Evolutionary conservation across 2,888 invertebrate genomes (phyloP).

Genomic region (Nudaria mundana): DNA sequence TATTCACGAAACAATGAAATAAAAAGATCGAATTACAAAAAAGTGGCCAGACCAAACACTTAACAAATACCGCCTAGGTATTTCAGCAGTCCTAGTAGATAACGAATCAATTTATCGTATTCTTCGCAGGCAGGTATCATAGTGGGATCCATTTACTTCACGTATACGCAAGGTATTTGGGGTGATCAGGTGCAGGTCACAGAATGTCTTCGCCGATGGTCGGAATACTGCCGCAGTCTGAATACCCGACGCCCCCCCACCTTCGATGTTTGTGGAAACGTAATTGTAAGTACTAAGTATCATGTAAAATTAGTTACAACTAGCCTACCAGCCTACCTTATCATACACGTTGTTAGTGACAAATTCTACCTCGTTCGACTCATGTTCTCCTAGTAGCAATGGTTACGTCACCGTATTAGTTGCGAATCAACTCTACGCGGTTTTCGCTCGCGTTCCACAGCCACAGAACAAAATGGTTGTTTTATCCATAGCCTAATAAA

Average conservation of each 20-base stretch:
- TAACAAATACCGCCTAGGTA: constrained; percentile 38
- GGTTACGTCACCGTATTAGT: constrained; percentile 63
- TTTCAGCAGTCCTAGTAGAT: constrained; percentile 54
- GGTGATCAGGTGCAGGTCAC: constrained; percentile 67
- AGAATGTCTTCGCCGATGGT: constrained; percentile 69
- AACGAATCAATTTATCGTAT: constrained; percentile 29
- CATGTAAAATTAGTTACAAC: too few relatives aligned
- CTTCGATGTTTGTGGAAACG: constrained; percentile 65
- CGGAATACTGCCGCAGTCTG: constrained; percentile 66
- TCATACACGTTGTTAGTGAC: constrained; percentile 1
- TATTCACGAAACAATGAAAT: too few relatives aligned
- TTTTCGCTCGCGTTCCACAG: too few relatives aligned
- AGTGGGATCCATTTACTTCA: constrained; percentile 68
- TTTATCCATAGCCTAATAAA: too few relatives aligned
- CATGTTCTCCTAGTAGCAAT: constrained; percentile 56
- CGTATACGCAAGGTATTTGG: constrained; percentile 74
- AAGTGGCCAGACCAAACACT: neutral
- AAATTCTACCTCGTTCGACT: constrained; percentile 34
- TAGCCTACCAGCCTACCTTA: too few relatives aligned
- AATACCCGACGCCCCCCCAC: constrained; percentile 65
- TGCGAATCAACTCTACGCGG: too few relatives aligned
- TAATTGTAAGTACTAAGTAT: constrained; percentile 49
- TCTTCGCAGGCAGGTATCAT: constrained; percentile 66
- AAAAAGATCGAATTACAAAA: neutral
- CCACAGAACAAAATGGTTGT: too few relatives aligned